Evolutionary conservation across 2,113 vertebrate genomes (phyloP), one percentile per base, ranked within the genome.

Genomic region (Dipodomys stephensi): DNA sequence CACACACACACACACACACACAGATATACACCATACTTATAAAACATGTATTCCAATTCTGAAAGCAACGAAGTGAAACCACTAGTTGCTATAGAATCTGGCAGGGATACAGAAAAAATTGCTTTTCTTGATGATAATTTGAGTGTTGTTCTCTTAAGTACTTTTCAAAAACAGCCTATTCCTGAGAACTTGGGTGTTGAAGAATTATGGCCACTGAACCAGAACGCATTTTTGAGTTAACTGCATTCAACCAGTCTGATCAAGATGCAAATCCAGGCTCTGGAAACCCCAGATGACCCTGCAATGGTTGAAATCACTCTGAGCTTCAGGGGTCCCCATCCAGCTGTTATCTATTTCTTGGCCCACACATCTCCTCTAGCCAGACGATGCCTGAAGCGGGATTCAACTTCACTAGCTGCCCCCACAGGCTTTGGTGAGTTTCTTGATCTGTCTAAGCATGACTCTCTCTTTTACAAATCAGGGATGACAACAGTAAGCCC

Each of bases 81-180:
- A 71, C 28, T 60, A 49, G 86, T 60, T 80, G 88, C 96, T 83
- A 53, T 9, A 84, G 78, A 64, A 39, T 1, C 53, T 57, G 53
- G 13, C 53, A 64, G 44, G 49, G 71, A 74, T 57, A 57, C 7
- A 25, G 5, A 86, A 81, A 68, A 73, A 57, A 57, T 18, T 7
- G 49, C 57, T 94, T 84, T 78, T 71, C 69, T 79, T 7, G 76
- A 71, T 28, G 94, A 67, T 57, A 4, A 88, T 71, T 93, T 90
- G 67, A 76, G 84, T 4, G 20, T 39, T 78, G 46, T 46, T 87
- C 84, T 53, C 81, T 72, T 57, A 81, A 65, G 57, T 65, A 62
- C 64, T 71, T 92, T 57, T 64, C 10, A 1, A 69, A 90, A 87
- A 82, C 13, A 32, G 82, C 15, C 46, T 53, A 84, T 53, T 90